Evolutionary conservation across 1,140 invertebrate genomes (phyloP).

Genomic region (Pantala flavescens): DNA sequence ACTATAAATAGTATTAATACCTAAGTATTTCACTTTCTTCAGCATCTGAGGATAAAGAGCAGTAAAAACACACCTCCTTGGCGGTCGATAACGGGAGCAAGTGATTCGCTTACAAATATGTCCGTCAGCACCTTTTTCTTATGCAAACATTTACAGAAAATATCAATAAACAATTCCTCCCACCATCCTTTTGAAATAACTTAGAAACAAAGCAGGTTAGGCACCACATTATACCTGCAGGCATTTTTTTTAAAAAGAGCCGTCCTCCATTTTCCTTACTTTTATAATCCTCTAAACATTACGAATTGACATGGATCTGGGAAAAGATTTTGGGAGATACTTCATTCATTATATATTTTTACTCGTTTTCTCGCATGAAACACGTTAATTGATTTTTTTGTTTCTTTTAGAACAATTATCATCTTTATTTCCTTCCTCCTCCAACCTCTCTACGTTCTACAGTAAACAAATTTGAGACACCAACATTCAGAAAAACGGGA

Average conservation of each 20-base stretch:
- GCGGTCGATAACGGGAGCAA: neutral
- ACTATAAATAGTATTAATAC: neutral
- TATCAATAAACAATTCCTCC: neutral
- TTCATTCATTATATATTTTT: neutral
- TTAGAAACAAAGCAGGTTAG: constrained; percentile 1
- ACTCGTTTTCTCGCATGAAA: neutral
- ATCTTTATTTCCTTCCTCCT: neutral
- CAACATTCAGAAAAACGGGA: constrained; percentile 9
- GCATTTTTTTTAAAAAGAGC: neutral
- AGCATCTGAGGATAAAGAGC: neutral
- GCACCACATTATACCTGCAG: neutral
- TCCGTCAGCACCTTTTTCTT: neutral
- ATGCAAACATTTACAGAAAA: constrained; percentile 7
- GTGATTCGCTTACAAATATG: neutral
- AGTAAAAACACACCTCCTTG: neutral
- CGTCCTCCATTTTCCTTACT: neutral
- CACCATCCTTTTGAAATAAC: neutral
- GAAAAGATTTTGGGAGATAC: neutral
- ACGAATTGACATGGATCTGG: constrained; percentile 1
- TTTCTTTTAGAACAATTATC: neutral
- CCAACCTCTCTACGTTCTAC: neutral
- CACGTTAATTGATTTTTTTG: neutral
- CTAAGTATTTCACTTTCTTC: neutral
- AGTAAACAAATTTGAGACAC: constrained; percentile 2
- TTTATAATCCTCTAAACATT: neutral